phyloP scores from a whole-genome alignment of 2,113 vertebrate genomes.

The Passer montanus region DNA sequence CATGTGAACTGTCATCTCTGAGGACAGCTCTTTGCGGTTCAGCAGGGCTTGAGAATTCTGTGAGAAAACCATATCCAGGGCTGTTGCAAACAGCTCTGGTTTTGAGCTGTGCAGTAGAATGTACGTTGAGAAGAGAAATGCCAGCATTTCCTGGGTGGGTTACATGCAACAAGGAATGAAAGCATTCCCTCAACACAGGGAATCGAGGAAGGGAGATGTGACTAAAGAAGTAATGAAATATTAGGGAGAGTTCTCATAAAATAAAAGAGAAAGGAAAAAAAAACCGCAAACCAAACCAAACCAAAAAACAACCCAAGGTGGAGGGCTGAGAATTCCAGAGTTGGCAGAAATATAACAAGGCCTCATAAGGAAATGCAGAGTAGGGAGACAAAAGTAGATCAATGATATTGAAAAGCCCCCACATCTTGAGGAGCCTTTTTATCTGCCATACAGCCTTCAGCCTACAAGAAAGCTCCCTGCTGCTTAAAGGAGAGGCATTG shows the following conservation, averaged over 20 bases:
- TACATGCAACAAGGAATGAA: background rate
- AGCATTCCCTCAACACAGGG: background rate
- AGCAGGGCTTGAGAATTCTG: background rate
- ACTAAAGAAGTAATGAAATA: background rate
- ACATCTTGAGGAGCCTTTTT: background rate
- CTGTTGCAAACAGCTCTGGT: background rate
- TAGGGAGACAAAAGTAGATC: background rate
- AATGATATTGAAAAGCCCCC: background rate
- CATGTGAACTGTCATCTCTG: background rate
- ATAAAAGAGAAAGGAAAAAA: background rate
- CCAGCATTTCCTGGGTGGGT: background rate
- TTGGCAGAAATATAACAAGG: background rate
- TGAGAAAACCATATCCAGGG: background rate
- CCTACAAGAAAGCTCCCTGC: background rate
- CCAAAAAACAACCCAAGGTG: too few relatives aligned
- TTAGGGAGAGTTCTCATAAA: background rate
- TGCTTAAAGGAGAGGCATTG: background rate
- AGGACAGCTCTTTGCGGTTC: background rate
- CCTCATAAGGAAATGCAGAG: background rate
- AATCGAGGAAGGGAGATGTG: background rate
- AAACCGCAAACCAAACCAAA: too few relatives aligned
- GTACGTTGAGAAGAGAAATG: background rate
- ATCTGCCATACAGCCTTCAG: background rate
- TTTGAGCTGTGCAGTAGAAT: background rate
- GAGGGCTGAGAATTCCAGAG: background rate